Conservation (phyloP, 2,797 vertebrate genomes). For the Bradypodion ventrale region DNA sequence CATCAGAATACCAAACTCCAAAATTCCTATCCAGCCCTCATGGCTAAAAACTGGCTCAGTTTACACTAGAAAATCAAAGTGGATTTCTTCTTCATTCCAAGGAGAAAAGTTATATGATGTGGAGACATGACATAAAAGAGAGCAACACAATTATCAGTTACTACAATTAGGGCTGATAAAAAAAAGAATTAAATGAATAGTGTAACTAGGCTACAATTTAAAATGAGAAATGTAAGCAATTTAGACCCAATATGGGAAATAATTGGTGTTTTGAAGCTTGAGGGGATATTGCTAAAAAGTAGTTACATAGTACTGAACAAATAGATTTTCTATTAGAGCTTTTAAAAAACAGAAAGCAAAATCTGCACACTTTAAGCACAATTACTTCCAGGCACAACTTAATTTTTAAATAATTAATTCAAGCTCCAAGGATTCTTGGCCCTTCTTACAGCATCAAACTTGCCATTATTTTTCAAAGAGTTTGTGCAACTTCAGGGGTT, state of each 20-base stretch:
- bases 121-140: background rate
- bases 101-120: background rate
- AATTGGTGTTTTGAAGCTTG: conserved; percentile 42
- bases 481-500: background rate
- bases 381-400: conserved; percentile 1
- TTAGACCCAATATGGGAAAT: conserved; percentile 23
- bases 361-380: conserved; percentile 22
- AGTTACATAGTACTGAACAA: conserved; percentile 5
- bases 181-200: conserved; percentile 19
- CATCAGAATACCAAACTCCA: no score
- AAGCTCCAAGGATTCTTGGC: no score
- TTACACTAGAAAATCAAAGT: background rate
- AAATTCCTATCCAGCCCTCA: no score
- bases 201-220: background rate
- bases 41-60: background rate
- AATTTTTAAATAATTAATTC: no score
- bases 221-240: conserved; percentile 35
- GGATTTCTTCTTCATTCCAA: conserved; percentile 4
- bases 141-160: background rate
- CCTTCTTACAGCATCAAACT: background rate
- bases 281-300: conserved; percentile 18
- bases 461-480: background rate
- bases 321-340: conserved; percentile 9
- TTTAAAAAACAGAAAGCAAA: background rate
- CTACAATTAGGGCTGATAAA: conserved; percentile 29